Base-by-base conservation (phyloP, 2,888 invertebrate genomes). In the Apodemia duryi region DNA sequence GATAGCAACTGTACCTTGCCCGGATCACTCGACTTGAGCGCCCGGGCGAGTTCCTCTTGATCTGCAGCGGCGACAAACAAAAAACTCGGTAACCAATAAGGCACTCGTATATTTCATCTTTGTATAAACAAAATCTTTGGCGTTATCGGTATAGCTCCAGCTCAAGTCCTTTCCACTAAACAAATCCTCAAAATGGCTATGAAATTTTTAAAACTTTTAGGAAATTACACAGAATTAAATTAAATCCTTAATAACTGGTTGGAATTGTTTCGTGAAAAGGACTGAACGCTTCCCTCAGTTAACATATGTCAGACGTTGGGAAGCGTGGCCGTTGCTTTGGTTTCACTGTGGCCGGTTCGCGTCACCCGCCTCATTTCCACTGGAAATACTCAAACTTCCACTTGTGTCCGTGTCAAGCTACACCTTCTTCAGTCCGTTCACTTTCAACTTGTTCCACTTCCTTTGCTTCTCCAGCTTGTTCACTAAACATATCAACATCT, bases 1-100 rank as follows among this genome's bases (percentile, higher is more conserved):
- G 73, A 76, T 81, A 85, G 86, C 83, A 86, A 95, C 95, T 93
- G 94, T 95, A 95, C 95, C 95, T 95, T 94, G 95, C 94, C 95
- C 95, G 94, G 93, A 94, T 94, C 95, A 92, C 95, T 95, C 95
- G 82, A 93, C 94, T 95, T 95, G 95, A 95, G 94, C 90, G 95
- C 94, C 93, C 94, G 94, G 95, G 93, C 95, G 92, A 81, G 94
- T 93, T 93, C 93, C 94, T 88, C 89, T 82, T 79, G 82, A 77
- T 76, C 74, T 79, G 79, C 74, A 74, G 78, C 74, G 84, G 70
- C 79, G 80, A 77, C 77, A 85, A 90, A 86, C 86, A 90, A 90
- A 90, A 89, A 88, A 87, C 87, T 84, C 79, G 81, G 82, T 86
- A 83, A 89, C 90, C 90, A 91, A 88, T 89, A 91, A 91, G 91